phyloP scores from a whole-genome alignment of 1,140 invertebrate species.

The Panagrolaimus sp. region DNA sequence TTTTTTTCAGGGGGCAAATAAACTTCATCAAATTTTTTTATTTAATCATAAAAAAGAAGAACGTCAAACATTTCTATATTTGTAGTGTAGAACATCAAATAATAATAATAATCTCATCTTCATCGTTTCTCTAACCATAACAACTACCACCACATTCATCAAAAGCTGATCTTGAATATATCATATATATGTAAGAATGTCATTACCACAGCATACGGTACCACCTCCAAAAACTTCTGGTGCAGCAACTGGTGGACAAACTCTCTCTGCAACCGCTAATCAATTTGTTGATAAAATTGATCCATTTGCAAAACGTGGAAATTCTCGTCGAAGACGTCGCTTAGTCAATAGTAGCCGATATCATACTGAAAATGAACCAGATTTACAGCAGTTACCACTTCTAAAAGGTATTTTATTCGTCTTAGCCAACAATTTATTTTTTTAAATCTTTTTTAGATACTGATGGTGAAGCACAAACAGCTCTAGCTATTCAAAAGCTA shows the following conservation, averaged over 20 bases:
- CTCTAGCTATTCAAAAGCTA: constrained; percentile 64
- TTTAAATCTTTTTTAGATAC: constrained; percentile 53
- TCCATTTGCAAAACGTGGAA: constrained; percentile 56
- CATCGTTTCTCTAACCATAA: not conserved
- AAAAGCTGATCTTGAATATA: not conserved
- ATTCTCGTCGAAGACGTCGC: constrained; percentile 48
- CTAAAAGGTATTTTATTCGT: constrained; percentile 49
- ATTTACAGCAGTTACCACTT: constrained; percentile 52
- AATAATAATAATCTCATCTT: not conserved
- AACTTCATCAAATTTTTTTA: too few relatives aligned
- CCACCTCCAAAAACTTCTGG: constrained; percentile 52
- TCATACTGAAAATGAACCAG: constrained; percentile 58
- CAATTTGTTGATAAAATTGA: constrained; percentile 59
- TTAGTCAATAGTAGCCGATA: constrained; percentile 54
- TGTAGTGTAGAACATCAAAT: too few relatives aligned
- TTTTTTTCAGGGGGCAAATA: too few relatives aligned
- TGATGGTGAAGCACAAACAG: constrained; percentile 60
- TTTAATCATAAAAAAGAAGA: too few relatives aligned
- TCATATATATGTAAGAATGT: not conserved
- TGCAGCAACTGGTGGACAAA: constrained; percentile 55
- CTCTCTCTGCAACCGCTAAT: constrained; percentile 56
- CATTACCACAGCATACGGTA: constrained; percentile 38
- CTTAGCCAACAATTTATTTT: constrained; percentile 9
- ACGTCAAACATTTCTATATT: too few relatives aligned
- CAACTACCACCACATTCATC: not conserved